Conservation (phyloP, 1,140 invertebrate species). For the Gryon sp. region DNA sequence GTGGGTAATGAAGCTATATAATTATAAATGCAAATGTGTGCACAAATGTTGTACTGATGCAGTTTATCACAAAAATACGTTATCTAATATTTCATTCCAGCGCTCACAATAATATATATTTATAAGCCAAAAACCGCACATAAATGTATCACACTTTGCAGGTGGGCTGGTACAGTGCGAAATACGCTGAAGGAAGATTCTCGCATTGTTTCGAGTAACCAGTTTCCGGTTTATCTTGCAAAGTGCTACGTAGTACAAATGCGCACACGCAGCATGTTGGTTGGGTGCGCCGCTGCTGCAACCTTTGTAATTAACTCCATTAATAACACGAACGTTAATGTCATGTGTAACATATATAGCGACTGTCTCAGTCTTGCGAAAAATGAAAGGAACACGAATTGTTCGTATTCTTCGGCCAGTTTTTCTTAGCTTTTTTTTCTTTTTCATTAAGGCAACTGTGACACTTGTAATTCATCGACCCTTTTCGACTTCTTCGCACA, state of each 20-base stretch:
- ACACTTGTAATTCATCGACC: conserved; percentile 20
- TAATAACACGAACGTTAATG: conserved; percentile 64
- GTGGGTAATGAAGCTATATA: conserved; percentile 40
- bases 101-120: conserved; percentile 36
- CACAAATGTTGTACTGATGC: conserved; percentile 31
- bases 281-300: conserved; percentile 36
- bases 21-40: conserved; percentile 50
- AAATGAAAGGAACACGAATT: conserved; percentile 16
- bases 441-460: conserved; percentile 31
- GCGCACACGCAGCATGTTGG: conserved; percentile 57
- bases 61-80: conserved; percentile 51
- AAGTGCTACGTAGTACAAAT: conserved; percentile 61
- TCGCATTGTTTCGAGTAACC: conserved; percentile 63
- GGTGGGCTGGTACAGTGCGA: conserved; percentile 40
- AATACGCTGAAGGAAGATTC: conserved; percentile 59
- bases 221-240: conserved; percentile 64
- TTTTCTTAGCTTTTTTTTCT: not conserved
- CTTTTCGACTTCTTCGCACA: conserved; percentile 2
- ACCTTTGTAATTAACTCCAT: conserved; percentile 66
- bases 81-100: conserved; percentile 47
- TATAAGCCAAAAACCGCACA: conserved; percentile 54
- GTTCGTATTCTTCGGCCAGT: not conserved
- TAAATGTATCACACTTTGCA: conserved; percentile 58
- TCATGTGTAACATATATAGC: conserved; percentile 59
- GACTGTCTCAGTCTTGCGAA: conserved; percentile 8